These are phyloP conservation scores for Agrochola macilenta DNA, from an alignment of 2,888 invertebrate genomes.

Conservation along the genomic window DNA sequence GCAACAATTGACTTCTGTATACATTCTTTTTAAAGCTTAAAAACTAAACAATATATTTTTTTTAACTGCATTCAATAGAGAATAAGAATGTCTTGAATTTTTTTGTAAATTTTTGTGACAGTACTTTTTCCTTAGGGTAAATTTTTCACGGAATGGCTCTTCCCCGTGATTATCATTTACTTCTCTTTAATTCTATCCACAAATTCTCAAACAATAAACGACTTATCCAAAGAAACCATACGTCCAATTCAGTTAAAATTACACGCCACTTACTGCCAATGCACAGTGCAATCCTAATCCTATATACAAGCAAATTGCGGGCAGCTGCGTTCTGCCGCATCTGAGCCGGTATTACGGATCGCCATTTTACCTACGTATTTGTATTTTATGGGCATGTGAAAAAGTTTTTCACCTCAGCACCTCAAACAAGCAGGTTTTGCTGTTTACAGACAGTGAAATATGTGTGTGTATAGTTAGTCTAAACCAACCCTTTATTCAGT, in stretches of 20 bases:
- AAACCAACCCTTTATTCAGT: too few relatives aligned
- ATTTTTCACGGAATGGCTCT: neutral
- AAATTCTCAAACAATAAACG: constrained; percentile 11
- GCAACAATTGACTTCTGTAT: too few relatives aligned
- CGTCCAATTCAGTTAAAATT: constrained; percentile 55
- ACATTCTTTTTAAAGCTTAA: too few relatives aligned
- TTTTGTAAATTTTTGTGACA: too few relatives aligned
- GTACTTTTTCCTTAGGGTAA: too few relatives aligned
- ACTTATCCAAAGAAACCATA: constrained; percentile 24
- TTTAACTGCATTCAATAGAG: too few relatives aligned
- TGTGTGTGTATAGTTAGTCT: too few relatives aligned
- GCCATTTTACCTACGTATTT: constrained; percentile 29
- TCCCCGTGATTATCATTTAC: neutral
- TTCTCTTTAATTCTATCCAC: neutral
- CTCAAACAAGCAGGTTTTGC: too few relatives aligned
- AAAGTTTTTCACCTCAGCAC: too few relatives aligned
- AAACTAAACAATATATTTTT: too few relatives aligned
- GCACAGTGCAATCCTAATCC: constrained; percentile 55
- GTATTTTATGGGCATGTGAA: constrained; percentile 2
- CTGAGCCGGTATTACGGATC: constrained; percentile 28
- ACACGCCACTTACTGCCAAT: constrained; percentile 56
- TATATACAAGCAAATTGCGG: constrained; percentile 68
- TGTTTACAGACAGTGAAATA: too few relatives aligned
- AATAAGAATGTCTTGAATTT: too few relatives aligned
- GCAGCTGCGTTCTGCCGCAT: constrained; percentile 60